Conservation (phyloP, 2,113 vertebrate species). For the Gallinago undulata region DNA sequence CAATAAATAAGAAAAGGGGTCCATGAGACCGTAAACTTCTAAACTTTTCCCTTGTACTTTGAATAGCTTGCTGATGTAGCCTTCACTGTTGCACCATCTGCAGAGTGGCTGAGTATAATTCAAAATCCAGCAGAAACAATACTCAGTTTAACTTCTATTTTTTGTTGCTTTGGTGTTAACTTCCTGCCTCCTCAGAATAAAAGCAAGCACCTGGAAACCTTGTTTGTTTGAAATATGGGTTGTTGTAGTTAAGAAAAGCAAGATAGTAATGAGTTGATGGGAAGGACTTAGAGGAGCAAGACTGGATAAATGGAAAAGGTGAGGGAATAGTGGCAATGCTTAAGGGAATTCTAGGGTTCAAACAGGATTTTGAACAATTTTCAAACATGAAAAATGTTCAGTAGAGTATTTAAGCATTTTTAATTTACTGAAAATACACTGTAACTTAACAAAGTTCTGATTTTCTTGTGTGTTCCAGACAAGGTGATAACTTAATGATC, state of each 20-base stretch:
- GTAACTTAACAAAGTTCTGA: neutral
- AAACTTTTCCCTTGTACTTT: neutral
- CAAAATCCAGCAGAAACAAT: neutral
- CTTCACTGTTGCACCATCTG: neutral
- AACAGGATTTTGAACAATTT: neutral
- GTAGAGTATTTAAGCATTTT: neutral
- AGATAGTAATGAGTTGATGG: neutral
- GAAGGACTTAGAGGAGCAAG: neutral
- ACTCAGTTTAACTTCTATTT: neutral
- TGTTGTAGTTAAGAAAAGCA: neutral
- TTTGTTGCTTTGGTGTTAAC: neutral
- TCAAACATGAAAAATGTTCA: neutral
- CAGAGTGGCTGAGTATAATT: neutral
- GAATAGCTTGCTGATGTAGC: neutral
- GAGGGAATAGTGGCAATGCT: neutral
- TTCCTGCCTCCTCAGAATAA: neutral
- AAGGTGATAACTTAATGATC: neutral
- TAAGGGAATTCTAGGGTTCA: neutral
- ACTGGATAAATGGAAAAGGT: neutral
- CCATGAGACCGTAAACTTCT: neutral
- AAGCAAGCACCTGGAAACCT: neutral
- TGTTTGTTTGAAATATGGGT: neutral
- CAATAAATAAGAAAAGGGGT: neutral
- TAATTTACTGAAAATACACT: neutral
- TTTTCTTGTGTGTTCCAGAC: neutral